Conservation (phyloP, 2,797 vertebrate genomes). For the Sebastes diaconus region DNA sequence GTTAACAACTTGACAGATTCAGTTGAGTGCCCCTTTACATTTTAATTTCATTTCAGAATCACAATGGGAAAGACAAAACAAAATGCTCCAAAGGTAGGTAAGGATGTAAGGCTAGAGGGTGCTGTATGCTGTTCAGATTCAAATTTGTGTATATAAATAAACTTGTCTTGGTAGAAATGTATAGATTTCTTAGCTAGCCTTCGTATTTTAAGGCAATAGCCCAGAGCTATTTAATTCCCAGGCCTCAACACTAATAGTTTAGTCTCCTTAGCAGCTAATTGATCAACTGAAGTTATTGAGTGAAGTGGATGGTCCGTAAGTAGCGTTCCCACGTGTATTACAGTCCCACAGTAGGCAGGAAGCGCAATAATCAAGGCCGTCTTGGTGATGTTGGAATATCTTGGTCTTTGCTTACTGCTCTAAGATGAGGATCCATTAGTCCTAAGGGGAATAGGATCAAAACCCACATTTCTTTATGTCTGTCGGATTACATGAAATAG, state of each 20-base stretch:
- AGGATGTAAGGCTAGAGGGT: neutral
- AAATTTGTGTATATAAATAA: neutral
- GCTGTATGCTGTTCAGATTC: neutral
- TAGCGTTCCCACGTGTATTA: neutral
- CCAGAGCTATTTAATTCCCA: neutral
- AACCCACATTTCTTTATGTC: neutral
- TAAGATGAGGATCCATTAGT: neutral
- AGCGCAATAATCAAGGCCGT: constrained; percentile 24
- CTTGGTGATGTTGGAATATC: neutral
- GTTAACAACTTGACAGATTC: neutral
- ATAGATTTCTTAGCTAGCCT: neutral
- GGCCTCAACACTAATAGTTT: neutral
- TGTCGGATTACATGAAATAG: neutral
- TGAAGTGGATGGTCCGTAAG: neutral
- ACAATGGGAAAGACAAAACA: neutral
- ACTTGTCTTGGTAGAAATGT: neutral
- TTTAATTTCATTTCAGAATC: neutral
- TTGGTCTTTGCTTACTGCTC: neutral
- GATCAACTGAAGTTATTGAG: constrained; percentile 41
- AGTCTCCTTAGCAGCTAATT: constrained; percentile 28
- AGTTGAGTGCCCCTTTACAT: neutral
- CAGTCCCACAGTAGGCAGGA: neutral
- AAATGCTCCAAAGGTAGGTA: neutral
- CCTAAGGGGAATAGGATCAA: neutral
- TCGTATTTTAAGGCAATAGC: neutral